Evolutionary conservation across 2,113 vertebrate species (phyloP), one percentile per base, ranked within the genome.

Genomic region (Mystacornis crossleyi): DNA sequence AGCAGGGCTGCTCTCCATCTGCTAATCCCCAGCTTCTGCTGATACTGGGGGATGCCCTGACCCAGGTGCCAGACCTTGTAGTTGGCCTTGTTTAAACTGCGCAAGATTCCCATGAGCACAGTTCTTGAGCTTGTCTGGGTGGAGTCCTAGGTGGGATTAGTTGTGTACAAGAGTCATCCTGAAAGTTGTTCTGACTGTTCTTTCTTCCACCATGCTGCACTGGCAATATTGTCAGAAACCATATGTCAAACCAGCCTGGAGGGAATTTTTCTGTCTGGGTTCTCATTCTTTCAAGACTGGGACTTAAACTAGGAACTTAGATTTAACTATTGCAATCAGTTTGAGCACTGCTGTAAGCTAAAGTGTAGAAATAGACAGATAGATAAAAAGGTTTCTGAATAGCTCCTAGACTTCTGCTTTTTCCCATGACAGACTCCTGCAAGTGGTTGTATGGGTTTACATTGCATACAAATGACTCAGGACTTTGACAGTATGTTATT

Each of bases 401-500:
- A 89, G 29, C 51, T 90, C 64, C 47, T 95, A 77, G 65, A 89
- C 12, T 72, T 91, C 64, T 62, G 12, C 20, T 86, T 86, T 95
- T 91, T 91, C 95, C 92, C 92, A 94, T 95, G 94, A 43, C 86
- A 96, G 95, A 94, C 75, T 94, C 73, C 96, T 97, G 81, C 65
- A 60, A 95, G 86, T 90, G 93, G 96, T 85, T 96, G 57, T 92
- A 95, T 96, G 97, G 95, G 97, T 97, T 97, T 94, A 95, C 94
- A 92, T 93, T 97, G 90, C 70, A 97, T 96, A 96, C 86, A 96
- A 71, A 97, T 96, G 95, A 87, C 64, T 82, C 29, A 78, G 84
- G 86, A 92, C 72, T 97, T 97, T 86, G 84, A 87, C 45, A 79
- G 43, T 78, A 62, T 40, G 40, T 36, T 83, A 88, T 60, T 93